Conservation (phyloP, 2,797 vertebrate species). For the Natrix natrix region DNA sequence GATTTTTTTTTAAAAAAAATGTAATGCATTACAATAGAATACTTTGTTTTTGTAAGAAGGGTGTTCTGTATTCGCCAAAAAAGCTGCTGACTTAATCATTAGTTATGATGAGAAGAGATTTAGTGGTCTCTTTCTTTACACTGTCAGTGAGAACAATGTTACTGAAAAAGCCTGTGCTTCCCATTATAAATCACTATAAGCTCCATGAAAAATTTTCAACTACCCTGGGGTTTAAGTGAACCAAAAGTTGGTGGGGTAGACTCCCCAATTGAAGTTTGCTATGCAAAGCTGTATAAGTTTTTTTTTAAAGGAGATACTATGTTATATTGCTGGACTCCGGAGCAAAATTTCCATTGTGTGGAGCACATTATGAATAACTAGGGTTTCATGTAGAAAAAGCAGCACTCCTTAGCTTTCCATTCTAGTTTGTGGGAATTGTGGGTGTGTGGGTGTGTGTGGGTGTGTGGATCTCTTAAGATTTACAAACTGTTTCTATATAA, state of each 20-base stretch:
- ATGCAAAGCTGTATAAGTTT: slow-evolving; percentile 30
- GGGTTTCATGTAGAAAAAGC: slow-evolving; percentile 42
- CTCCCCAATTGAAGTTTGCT: slow-evolving; percentile 55
- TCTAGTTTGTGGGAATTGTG: slow-evolving; percentile 5
- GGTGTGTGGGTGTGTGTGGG: not conserved
- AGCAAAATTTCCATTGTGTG: slow-evolving; percentile 52
- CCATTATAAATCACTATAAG: slow-evolving; percentile 77
- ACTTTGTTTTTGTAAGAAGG: slow-evolving; percentile 69
- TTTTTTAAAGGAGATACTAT: slow-evolving; percentile 42
- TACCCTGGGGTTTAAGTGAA: slow-evolving; percentile 67
- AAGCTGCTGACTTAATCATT: slow-evolving; percentile 72
- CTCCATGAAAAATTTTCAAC: slow-evolving; percentile 75
- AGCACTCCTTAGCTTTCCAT: slow-evolving; percentile 28
- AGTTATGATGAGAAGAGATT: slow-evolving; percentile 73
- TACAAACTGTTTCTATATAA: slow-evolving; percentile 10
- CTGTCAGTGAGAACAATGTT: slow-evolving; percentile 76
- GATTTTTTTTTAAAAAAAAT: slow-evolving; percentile 53
- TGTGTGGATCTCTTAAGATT: not conserved
- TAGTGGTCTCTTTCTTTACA: slow-evolving; percentile 72
- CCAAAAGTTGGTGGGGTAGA: slow-evolving; percentile 54
- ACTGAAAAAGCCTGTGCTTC: slow-evolving; percentile 67
- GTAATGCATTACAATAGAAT: slow-evolving; percentile 69
- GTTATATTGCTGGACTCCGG: slow-evolving; percentile 33
- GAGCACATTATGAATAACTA: slow-evolving; percentile 46
- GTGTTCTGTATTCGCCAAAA: slow-evolving; percentile 55